A percentile compares a stretch with the other conserved stretches of the same genome.
These are phyloP conservation scores for Ectropis grisescens DNA, from an alignment of 1,140 invertebrate genomes.

Conservation along the genomic window DNA sequence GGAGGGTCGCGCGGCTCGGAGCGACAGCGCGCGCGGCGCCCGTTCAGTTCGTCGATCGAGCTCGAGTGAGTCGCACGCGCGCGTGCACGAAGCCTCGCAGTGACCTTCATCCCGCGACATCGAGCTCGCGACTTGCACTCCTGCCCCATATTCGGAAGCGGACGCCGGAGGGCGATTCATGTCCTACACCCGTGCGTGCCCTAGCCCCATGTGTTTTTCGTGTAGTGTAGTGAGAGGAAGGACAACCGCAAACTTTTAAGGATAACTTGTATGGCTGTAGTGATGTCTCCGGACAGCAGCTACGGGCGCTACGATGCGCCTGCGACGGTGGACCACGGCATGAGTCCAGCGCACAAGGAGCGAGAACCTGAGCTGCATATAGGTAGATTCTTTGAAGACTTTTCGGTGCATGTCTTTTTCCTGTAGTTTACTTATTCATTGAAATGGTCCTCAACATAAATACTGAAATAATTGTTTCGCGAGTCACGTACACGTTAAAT, in stretches of 20 bases:
- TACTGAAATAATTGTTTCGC: too few species aligned
- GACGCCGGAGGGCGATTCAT: slow-evolving; percentile 33
- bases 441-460: too few species aligned
- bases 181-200: slow-evolving; percentile 24
- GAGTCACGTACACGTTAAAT: too few species aligned
- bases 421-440: too few species aligned
- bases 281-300: slow-evolving; percentile 69
- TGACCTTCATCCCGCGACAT: slow-evolving; percentile 60
- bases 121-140: slow-evolving; percentile 43
- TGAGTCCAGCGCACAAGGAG: slow-evolving; percentile 56
- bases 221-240: slow-evolving; percentile 52
- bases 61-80: slow-evolving; percentile 59
- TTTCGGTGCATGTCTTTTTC: too few species aligned
- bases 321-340: slow-evolving; percentile 33
- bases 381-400: too few species aligned
- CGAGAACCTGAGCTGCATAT: slow-evolving; percentile 67
- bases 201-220: slow-evolving; percentile 56
- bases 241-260: slow-evolving; percentile 43
- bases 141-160: slow-evolving; percentile 42
- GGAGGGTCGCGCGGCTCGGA: slow-evolving; percentile 38
- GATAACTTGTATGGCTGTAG: slow-evolving; percentile 43
- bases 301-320: slow-evolving; percentile 62
- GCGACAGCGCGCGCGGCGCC: slow-evolving; percentile 50
- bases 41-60: slow-evolving; percentile 64
- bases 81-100: slow-evolving; percentile 45